Percentiles rank a stretch among this genome's conserved stretches.
These are phyloP conservation scores for Operophtera brumata DNA, from an alignment of 2,888 invertebrate species.

Conservation along the genomic window DNA sequence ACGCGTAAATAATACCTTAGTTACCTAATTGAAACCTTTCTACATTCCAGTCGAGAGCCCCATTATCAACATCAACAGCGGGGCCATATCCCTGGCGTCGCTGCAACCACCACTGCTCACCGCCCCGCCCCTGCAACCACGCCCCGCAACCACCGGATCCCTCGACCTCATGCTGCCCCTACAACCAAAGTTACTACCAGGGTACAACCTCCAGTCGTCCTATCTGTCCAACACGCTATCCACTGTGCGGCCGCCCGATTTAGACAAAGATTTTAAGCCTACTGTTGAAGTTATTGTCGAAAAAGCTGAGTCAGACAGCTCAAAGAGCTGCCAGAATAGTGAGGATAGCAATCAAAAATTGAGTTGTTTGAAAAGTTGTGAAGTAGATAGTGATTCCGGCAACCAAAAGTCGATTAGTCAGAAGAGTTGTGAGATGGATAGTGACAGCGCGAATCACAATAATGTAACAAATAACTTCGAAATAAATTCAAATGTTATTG, in stretches of 20 bases:
- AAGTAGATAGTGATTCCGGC: not conserved
- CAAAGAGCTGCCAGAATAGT: slow-evolving; percentile 12
- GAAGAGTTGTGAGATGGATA: slow-evolving; percentile 50
- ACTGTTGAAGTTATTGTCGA: slow-evolving; percentile 64
- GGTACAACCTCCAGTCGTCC: slow-evolving; percentile 75
- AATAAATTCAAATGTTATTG: slow-evolving; percentile 70
- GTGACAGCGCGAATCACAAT: slow-evolving; percentile 52
- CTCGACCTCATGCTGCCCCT: slow-evolving; percentile 85
- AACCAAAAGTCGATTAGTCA: not conserved
- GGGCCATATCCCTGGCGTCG: slow-evolving; percentile 75
- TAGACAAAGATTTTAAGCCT: slow-evolving; percentile 58
- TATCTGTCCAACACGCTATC: slow-evolving; percentile 77
- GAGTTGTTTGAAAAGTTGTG: not conserved
- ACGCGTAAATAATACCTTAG: not conserved
- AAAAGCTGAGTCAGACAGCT: slow-evolving; percentile 55
- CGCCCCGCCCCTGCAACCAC: slow-evolving; percentile 83
- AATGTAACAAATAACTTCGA: slow-evolving; percentile 57
- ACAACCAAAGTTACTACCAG: slow-evolving; percentile 85
- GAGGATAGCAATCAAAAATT: not conserved
- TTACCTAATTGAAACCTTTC: slow-evolving; percentile 22
- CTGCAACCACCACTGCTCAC: slow-evolving; percentile 77
- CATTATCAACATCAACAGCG: slow-evolving; percentile 71
- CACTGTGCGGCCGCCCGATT: slow-evolving; percentile 70
- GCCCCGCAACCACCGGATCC: slow-evolving; percentile 86
- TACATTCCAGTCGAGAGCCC: slow-evolving; percentile 81